These are phyloP conservation scores for Parazoanthus atlanticus DNA, from an alignment of 92 coral and sea anemone species.

Conservation along the genomic window DNA sequence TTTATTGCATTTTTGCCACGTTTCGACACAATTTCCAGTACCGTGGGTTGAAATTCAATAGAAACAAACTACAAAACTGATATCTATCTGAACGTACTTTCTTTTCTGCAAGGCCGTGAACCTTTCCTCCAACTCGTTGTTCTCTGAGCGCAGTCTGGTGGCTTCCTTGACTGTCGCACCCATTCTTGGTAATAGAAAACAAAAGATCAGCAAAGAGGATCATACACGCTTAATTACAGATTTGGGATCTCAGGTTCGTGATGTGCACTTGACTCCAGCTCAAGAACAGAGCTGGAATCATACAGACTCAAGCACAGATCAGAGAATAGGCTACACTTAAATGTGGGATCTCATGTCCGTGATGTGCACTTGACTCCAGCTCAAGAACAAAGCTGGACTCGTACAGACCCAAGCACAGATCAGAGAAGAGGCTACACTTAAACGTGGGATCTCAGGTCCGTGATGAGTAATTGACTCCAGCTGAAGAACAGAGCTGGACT, in stretches of 20 bases:
- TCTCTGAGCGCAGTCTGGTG: slow-evolving; percentile 79
- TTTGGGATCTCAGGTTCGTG: not conserved
- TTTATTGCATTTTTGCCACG: no score
- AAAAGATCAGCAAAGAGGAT: not conserved
- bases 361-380: no score
- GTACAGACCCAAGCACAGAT: no score
- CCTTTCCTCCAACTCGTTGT: slow-evolving; percentile 80
- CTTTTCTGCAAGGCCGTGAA: slow-evolving; percentile 73
- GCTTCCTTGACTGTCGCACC: slow-evolving; percentile 77
- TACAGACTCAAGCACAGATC: no score
- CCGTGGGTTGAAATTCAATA: not conserved
- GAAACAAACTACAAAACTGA: not conserved
- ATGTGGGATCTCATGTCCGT: not conserved
- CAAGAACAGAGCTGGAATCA: no score
- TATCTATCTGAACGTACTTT: slow-evolving; percentile 57
- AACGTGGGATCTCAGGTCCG: no score
- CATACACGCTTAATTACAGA: not conserved
- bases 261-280: no score
- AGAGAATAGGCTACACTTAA: no score
- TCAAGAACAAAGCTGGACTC: no score
- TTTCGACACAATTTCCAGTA: not conserved
- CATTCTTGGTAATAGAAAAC: slow-evolving; percentile 53
- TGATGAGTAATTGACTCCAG: no score
- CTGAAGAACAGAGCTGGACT: slow-evolving; percentile 26
- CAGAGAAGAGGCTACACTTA: no score